Percentiles rank a stretch among this genome's conserved stretches.
Conservation (phyloP, 2,888 invertebrate genomes). For the Alcis repandata region DNA sequence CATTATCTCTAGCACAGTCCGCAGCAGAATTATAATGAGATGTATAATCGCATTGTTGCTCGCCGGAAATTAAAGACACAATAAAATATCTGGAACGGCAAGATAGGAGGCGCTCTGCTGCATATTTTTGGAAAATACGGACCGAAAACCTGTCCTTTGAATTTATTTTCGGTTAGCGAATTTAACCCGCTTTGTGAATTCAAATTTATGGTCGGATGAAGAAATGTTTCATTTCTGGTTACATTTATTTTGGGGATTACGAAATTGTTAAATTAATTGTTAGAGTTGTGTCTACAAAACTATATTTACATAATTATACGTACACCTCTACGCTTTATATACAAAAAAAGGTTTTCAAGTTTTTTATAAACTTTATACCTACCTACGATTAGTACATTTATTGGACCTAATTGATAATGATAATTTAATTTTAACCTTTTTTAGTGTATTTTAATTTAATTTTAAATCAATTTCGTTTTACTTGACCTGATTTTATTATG, state of each 20-base stretch:
- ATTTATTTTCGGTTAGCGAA: constrained; percentile 15
- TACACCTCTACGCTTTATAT: too few species aligned
- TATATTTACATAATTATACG: too few species aligned
- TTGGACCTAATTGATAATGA: too few species aligned
- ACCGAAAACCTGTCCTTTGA: constrained; percentile 12
- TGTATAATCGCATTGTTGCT: constrained; percentile 26
- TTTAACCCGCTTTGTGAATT: constrained; percentile 17
- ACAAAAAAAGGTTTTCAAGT: too few species aligned
- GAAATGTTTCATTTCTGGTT: constrained; percentile 20
- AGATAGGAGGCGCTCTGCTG: constrained; percentile 18
- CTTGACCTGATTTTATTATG: too few species aligned
- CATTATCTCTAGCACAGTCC: not conserved
- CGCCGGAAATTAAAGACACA: constrained; percentile 23
- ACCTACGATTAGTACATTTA: too few species aligned
- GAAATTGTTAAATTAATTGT: not conserved
- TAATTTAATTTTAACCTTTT: too few species aligned
- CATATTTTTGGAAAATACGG: constrained; percentile 18
- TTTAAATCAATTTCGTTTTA: too few species aligned
- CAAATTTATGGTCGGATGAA: constrained; percentile 19
- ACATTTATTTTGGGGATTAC: constrained; percentile 11
- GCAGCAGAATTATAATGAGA: constrained; percentile 24
- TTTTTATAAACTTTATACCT: too few species aligned
- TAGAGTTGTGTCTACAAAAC: not conserved
- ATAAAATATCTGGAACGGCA: constrained; percentile 28
- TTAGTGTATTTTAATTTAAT: too few species aligned